These are phyloP conservation scores for Lineus longissimus DNA, from an alignment of 1,140 invertebrate genomes.

Conservation along the genomic window DNA sequence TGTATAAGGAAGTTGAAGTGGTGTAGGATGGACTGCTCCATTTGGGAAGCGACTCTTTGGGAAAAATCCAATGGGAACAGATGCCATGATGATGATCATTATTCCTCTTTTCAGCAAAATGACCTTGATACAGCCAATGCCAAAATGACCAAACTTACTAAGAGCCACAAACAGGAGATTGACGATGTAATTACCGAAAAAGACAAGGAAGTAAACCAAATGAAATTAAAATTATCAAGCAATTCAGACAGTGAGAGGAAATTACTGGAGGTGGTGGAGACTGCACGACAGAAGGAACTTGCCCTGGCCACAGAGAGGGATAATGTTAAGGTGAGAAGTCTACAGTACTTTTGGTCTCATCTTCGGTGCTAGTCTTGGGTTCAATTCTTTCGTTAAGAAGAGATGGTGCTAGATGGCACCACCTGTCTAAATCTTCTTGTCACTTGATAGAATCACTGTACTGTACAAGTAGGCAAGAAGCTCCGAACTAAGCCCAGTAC, in stretches of 20 bases:
- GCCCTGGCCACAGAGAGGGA: slow-evolving; percentile 41
- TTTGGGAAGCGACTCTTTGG: too few relatives aligned
- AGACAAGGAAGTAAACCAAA: slow-evolving; percentile 47
- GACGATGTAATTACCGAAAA: slow-evolving; percentile 40
- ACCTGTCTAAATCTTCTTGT: too few relatives aligned
- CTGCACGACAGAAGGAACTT: slow-evolving; percentile 23
- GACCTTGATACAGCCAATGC: slow-evolving; percentile 39
- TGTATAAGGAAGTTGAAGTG: too few relatives aligned
- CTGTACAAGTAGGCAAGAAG: too few relatives aligned
- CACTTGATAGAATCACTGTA: too few relatives aligned
- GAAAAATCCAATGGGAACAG: not conserved
- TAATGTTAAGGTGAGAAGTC: slow-evolving; percentile 32
- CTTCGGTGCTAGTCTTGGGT: too few relatives aligned
- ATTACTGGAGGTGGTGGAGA: slow-evolving; percentile 13
- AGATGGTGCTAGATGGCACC: too few relatives aligned
- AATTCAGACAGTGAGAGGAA: slow-evolving; percentile 20
- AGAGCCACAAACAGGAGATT: slow-evolving; percentile 39
- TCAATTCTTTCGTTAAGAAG: too few relatives aligned
- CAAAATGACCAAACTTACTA: slow-evolving; percentile 34
- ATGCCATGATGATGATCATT: slow-evolving; percentile 1
- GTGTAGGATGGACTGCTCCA: too few relatives aligned
- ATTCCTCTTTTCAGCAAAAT: slow-evolving; percentile 28
- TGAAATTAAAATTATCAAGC: slow-evolving; percentile 31
- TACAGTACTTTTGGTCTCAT: too few relatives aligned
- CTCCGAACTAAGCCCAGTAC: too few relatives aligned